A percentile compares a stretch with the other conserved stretches of the same genome.
Conservation (phyloP, 2,113 vertebrate species). For the Galeopterus variegatus region DNA sequence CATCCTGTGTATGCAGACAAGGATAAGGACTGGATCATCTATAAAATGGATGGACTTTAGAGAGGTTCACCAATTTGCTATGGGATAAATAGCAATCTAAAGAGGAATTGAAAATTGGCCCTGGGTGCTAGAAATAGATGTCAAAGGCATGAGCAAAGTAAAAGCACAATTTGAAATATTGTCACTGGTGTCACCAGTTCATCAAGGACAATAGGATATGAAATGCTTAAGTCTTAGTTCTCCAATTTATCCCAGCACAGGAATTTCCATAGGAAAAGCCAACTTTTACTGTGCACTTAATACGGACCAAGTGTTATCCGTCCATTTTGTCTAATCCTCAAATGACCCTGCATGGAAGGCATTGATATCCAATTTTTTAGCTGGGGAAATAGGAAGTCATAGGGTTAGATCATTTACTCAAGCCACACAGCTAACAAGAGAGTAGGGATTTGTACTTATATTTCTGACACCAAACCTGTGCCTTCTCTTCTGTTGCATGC, state of each 20-base stretch:
- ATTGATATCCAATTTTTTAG: neutral
- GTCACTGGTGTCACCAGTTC: neutral
- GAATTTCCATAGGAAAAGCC: neutral
- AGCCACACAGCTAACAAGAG: neutral
- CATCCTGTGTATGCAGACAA: neutral
- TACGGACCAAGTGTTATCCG: neutral
- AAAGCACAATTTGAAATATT: conserved; percentile 44
- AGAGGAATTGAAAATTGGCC: neutral
- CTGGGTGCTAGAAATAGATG: neutral
- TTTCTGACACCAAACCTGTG: neutral
- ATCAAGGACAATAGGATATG: neutral
- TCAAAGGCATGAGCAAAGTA: conserved; percentile 4
- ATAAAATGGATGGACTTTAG: neutral
- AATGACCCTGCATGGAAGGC: neutral
- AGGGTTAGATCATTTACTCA: conserved; percentile 1
- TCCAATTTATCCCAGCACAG: conserved; percentile 18
- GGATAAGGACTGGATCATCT: neutral
- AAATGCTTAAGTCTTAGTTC: neutral
- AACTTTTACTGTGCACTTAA: neutral
- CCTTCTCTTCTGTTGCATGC: neutral
- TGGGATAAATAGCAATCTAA: neutral
- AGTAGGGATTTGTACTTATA: neutral
- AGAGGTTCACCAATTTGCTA: neutral
- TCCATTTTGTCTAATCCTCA: neutral
- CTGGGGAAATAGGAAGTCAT: neutral